These are phyloP conservation scores for Danio tinwini DNA, from an alignment of 2,797 vertebrate species.

Conservation along the genomic window DNA sequence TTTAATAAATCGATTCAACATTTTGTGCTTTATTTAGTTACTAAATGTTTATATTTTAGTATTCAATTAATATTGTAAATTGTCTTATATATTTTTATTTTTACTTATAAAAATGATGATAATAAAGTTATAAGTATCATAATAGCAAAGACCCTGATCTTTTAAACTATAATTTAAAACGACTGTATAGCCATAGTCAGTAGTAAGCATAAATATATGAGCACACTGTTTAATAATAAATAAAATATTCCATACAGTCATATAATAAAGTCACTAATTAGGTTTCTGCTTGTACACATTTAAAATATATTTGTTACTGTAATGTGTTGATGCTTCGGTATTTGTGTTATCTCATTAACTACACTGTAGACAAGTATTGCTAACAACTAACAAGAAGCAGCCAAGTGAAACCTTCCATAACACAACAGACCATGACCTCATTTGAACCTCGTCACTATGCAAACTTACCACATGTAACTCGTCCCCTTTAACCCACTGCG, in stretches of 20 bases:
- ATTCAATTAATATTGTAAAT: no score
- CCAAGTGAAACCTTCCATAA: slow-evolving; percentile 18
- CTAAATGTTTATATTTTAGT: no score
- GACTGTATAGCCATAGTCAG: no score
- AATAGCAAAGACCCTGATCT: no score
- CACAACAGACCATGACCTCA: slow-evolving; percentile 7
- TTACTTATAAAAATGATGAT: no score
- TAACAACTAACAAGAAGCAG: not conserved
- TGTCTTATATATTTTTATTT: no score
- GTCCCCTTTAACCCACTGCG: slow-evolving; percentile 92
- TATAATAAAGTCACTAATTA: not conserved
- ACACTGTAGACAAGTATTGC: not conserved
- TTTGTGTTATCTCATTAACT: slow-evolving; percentile 2
- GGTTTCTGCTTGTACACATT: not conserved
- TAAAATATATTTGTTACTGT: slow-evolving; percentile 1
- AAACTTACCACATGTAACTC: slow-evolving; percentile 89
- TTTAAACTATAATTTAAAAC: no score
- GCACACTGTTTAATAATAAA: not conserved
- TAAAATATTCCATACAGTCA: not conserved
- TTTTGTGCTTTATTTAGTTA: no score
- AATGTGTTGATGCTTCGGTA: not conserved
- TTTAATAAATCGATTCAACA: no score
- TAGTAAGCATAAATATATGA: no score
- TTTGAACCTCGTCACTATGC: not conserved
- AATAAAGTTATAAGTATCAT: no score